Conservation (phyloP, 2,113 vertebrate genomes). For the Microcebus jonahi region DNA sequence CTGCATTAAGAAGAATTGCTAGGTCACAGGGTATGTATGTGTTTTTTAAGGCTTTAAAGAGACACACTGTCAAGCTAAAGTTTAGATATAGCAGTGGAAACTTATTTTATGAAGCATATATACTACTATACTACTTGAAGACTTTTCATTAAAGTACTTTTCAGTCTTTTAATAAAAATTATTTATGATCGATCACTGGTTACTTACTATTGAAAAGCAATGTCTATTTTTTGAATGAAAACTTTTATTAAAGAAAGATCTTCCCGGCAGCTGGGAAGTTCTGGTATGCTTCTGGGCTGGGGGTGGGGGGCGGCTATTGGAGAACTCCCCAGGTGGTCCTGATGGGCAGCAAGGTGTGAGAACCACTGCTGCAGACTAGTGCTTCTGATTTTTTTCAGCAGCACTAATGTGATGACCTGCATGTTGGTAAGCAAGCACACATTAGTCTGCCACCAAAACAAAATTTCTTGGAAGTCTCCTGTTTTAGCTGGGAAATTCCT, state of each 20-base stretch:
- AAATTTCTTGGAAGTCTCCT: background rate
- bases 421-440: background rate
- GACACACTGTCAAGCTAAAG: background rate
- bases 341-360: background rate
- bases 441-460: background rate
- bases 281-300: background rate
- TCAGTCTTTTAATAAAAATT: slow-evolving; percentile 8
- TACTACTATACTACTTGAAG: background rate
- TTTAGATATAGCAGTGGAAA: background rate
- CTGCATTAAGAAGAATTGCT: background rate
- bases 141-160: background rate
- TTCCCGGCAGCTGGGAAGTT: background rate
- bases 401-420: background rate
- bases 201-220: background rate
- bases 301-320: background rate
- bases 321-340: background rate
- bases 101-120: background rate
- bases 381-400: background rate
- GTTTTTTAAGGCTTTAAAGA: background rate
- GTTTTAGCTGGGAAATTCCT: slow-evolving; percentile 15
- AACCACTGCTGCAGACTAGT: background rate
- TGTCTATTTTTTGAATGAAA: background rate
- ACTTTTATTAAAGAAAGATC: background rate
- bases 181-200: background rate
- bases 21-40: background rate